phyloP scores from a whole-genome alignment of 2,888 invertebrate species.

The Coronaproctus castanopsis region DNA sequence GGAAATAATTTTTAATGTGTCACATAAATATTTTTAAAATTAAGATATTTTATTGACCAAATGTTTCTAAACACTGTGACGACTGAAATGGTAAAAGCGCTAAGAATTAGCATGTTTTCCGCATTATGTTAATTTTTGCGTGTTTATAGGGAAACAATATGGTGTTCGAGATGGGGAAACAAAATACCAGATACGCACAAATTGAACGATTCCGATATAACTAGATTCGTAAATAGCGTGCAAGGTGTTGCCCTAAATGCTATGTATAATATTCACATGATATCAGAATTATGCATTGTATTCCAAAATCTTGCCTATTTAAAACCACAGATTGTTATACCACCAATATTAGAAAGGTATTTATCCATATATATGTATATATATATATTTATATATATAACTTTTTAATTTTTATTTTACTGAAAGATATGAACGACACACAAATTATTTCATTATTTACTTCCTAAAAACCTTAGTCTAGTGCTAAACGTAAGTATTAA shows the following conservation, averaged over 20 bases:
- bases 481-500: too few relatives aligned
- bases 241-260: slow-evolving; percentile 53
- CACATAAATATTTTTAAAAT: too few relatives aligned
- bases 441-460: too few relatives aligned
- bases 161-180: slow-evolving; percentile 42
- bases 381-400: background rate
- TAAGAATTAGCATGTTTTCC: too few relatives aligned
- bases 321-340: slow-evolving; percentile 62
- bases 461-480: too few relatives aligned
- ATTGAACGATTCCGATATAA: slow-evolving; percentile 59
- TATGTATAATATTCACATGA: slow-evolving; percentile 52
- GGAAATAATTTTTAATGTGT: too few relatives aligned
- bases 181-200: slow-evolving; percentile 43
- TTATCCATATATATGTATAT: slow-evolving; percentile 13
- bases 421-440: too few relatives aligned
- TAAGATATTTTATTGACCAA: too few relatives aligned
- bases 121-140: too few relatives aligned
- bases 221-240: slow-evolving; percentile 54
- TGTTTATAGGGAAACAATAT: slow-evolving; percentile 42
- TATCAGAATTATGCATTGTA: slow-evolving; percentile 40
- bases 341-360: slow-evolving; percentile 54
- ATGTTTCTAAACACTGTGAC: too few relatives aligned
- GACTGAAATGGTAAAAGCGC: too few relatives aligned
- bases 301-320: slow-evolving; percentile 56
- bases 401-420: too few relatives aligned